Evolutionary conservation across 2,113 vertebrate species (phyloP), one percentile per base, ranked within the genome.

Genomic region (Alethe diademata): DNA sequence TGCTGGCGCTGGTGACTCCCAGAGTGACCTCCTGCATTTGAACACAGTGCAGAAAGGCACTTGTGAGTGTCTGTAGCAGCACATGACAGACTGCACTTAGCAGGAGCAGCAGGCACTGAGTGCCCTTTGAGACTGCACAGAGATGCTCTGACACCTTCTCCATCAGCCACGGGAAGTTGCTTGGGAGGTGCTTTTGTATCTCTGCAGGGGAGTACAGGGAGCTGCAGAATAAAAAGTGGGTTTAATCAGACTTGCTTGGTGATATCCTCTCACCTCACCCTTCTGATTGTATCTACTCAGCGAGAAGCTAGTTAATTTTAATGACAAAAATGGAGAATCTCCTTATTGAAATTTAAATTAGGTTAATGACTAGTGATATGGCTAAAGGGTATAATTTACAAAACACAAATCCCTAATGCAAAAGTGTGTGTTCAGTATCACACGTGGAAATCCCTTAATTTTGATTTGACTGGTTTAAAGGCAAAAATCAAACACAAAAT

Each of bases 211-310:
- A 87, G 80, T 38, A 40, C 42, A 22, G 70, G 58, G 57, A 76
- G 92, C 81, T 78, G 54, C 42, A 19, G 80, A 86, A 73, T 67
- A 56, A 92, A 96, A 91, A 91, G 94, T 76, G 76, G 92, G 95
- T 97, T 92, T 97, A 96, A 97, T 97, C 92, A 61, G 97, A 79
- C 67, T 62, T 28, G 53, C 90, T 91, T 25, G 65, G 88, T 33
- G 22, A n/a, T 81, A 78, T 58, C 88, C 72, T 64, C 58, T 70
- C 86, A 82, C 94, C 79, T 88, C 40, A 28, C 58, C 65, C 35
- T 62, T 33, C 65, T 51, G 88, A 62, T 72, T 95, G 74, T 95
- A 85, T 96, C 92, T 93, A 28, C 72, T 4, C 62, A 85, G 89
- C 25, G 36, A 61, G 88, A 80, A 92, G 84, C 92, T 91, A 78